Evolutionary conservation across 2,113 vertebrate genomes (phyloP), one percentile per base, ranked within the genome.

Genomic region (Pluvialis apricaria): DNA sequence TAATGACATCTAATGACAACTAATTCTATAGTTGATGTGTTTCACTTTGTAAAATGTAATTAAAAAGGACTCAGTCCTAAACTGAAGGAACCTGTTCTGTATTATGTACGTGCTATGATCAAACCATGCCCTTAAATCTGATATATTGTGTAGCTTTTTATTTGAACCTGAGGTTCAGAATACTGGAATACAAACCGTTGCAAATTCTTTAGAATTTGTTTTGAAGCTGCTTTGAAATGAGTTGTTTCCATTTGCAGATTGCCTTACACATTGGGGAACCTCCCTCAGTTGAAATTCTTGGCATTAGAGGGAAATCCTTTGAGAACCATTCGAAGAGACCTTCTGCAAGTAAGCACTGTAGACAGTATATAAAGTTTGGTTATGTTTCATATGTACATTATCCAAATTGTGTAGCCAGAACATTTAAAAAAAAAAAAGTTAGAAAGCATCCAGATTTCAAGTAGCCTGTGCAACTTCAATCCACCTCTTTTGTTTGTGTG

Each of bases 231-330:
- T 92, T 17, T 96, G 40, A 91, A 84, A 90, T 61, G 5, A 77
- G 17, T 31, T 89, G 76, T 82, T 95, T 94, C 44, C 82, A 3
- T 97, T 60, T 98, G 36, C 98, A 99, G 99, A 90, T 94, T 99
- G 82, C 99, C 99, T 32, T 98, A 96, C 38, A 97, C 98, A 4
- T 90, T 99, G 93, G 98, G 99, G 96, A 98, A 98, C 82, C 98
- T 99, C 95, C 98, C 98, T 57, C 98, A 98, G 58, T 94, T 99
- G 97, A 99, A 99, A 72, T 98, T 98, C 88, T 92, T 99, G 82
- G 97, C 99, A 4, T 68, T 99, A 72, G 99, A 99, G 82, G 99
- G 99, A 83, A 99, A 99, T 94, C 99, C 99, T 90, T 90, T 99
- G 96, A 98, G 99, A 96, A 96, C 98, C 32, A 98, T 99, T 95